Evolutionary conservation across 1,140 invertebrate genomes (phyloP), one percentile per base, ranked within the genome.

Genomic region (Drosophila rhopaloa): DNA sequence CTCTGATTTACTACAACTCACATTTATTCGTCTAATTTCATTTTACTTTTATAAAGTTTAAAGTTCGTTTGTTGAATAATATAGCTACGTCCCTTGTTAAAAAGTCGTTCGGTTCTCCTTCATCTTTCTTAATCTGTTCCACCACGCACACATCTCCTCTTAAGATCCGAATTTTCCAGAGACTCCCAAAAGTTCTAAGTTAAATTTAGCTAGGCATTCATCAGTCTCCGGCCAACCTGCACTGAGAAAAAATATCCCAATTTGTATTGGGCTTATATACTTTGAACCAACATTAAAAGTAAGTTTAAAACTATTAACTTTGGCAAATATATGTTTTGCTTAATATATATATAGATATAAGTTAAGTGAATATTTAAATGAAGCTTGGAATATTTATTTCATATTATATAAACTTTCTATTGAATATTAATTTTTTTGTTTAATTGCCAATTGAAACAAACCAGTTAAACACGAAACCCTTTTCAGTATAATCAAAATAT

Each of bases 151-250:
- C 37, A 65, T 67, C 63, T 44, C 40, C n/a, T 7, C 29, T 44
- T 60, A 4, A 37, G 19, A 44, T 63, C 29, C 10, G 37, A 65
- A 35, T 43, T 51, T 50, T 51, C 59, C 35, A 24, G 35, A 41
- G 27, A 50, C 63, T 67, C 27, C 8, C 4, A 65, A 67, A 67
- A 67, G 37, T 67, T 67, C n/a, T 29, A 65, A 63, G 27, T 63
- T 63, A 63, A 65, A 67, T 67, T 67, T 67, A 37, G 63, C 40
- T 40, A 35, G 57, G 46, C 63, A 67, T 67, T 51, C 60, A 65
- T 65, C 63, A 65, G 59, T 37, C 32, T 65, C n/a, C 8, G 13
- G 16, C n/a, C 29, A 13, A 11, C 4, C 27, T 14, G 10, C 59
- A 67, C 63, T 51, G 59, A 16, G 19, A 50, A 24, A 62, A 24